Base-by-base conservation (phyloP, 2,888 invertebrate genomes). In the Xanthorhoe designata region DNA sequence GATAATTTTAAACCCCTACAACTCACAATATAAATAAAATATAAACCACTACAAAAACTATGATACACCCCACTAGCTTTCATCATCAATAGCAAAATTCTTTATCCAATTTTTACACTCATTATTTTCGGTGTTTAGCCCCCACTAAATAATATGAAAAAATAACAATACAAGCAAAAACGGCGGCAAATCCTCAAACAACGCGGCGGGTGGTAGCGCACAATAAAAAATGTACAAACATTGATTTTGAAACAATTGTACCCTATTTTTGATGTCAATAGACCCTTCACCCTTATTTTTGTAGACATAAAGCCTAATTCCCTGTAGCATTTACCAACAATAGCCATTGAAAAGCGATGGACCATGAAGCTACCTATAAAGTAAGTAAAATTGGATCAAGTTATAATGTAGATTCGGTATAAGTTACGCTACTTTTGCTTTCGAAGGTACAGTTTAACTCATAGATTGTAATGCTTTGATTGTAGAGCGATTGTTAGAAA, bases 81-180 rank as follows among this genome's bases (percentile, higher is more conserved):
- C 38, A 49, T 51, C 15, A 32, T 56, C 54, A 60, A 67, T 47
- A 56, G 52, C 52, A 60, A 51, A 57, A 53, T 62, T 57, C 77
- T 67, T 83, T 75, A 86, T 85, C 83, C 84, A 81, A 85, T 85
- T 82, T 84, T 80, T 75, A 76, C 78, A 73, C 77, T 82, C 80
- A 84, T 86, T 84, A 83, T 82, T 56, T 78, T 72, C 78, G 81
- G 82, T 81, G 78, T 81, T 84, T 84, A 82, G 78, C 70, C 72
- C 66, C 70, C 73, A 66, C 73, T 75, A 74, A 74, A 78, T 77
- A 78, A 79, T 74, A 66, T 73, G 68, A 57, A 78, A 78, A 76
- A 76, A 68, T 65, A 77, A 80, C 79, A 82, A 78, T 64, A 61
- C 51, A 45, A 59, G 15, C 49, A 77, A 77, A 80, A 79, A 77